Evolutionary conservation across 2,797 vertebrate genomes (phyloP).

Genomic region (Hypotaenidia okinawae): DNA sequence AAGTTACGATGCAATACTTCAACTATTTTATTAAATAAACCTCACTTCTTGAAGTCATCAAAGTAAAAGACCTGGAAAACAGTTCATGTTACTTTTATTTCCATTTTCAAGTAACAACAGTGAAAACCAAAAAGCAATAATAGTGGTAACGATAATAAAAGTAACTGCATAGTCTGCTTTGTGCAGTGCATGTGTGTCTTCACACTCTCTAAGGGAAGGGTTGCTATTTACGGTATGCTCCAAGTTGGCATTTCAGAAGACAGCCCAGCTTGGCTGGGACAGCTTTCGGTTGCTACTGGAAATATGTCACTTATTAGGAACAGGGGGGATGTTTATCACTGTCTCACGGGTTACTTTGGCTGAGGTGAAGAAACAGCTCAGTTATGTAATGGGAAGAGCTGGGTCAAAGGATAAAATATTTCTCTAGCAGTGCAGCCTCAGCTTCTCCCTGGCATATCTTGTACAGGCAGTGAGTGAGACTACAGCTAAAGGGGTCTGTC

Average conservation of each 20-base stretch:
- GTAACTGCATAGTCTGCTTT: background rate
- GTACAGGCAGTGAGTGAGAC: background rate
- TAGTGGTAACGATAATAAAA: background rate
- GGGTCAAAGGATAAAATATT: constrained; percentile 35
- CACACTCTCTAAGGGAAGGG: background rate
- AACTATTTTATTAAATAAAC: background rate
- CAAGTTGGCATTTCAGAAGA: constrained; percentile 18
- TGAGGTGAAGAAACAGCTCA: constrained; percentile 6
- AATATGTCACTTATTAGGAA: constrained; percentile 63
- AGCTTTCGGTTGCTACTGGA: constrained; percentile 55
- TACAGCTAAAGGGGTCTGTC: fast-evolving
- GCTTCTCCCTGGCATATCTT: background rate
- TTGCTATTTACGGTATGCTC: constrained; percentile 27
- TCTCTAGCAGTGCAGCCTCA: background rate
- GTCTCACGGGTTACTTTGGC: constrained; percentile 49
- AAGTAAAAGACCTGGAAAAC: background rate
- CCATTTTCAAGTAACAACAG: background rate
- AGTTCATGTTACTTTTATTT: background rate
- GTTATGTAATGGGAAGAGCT: constrained; percentile 48
- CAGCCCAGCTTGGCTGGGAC: constrained; percentile 36
- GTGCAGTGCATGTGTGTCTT: background rate
- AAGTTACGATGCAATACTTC: background rate
- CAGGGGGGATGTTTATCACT: constrained; percentile 59
- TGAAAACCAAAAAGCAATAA: background rate
- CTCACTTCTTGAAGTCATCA: background rate